phyloP scores from a whole-genome alignment of 2,888 invertebrate species.

The Sesamia inferens region DNA sequence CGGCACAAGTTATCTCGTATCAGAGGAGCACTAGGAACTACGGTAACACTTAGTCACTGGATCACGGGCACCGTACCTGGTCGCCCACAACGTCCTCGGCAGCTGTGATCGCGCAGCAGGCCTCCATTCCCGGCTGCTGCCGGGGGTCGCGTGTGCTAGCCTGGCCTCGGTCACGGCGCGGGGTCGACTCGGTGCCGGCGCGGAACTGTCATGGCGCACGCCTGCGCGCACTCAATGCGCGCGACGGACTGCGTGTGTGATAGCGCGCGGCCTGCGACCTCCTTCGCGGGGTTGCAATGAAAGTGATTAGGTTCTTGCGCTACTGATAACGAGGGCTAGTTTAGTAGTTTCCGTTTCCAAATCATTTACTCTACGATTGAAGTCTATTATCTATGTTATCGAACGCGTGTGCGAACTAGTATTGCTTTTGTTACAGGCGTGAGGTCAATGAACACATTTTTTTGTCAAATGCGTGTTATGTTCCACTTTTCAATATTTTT shows the following conservation, averaged over 20 bases:
- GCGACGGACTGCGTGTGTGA: conserved; percentile 79
- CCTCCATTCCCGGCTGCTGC: conserved; percentile 87
- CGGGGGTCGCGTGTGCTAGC: conserved; percentile 68
- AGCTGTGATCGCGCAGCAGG: conserved; percentile 86
- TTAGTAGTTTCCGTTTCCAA: conserved; percentile 67
- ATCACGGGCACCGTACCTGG: conserved; percentile 80
- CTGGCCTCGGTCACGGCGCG: conserved; percentile 70
- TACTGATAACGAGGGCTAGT: conserved; percentile 86
- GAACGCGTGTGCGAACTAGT: conserved; percentile 7
- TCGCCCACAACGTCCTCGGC: conserved; percentile 88
- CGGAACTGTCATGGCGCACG: conserved; percentile 73
- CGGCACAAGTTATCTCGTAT: conserved; percentile 62
- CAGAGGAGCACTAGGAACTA: conserved; percentile 60
- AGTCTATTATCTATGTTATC: conserved; percentile 36
- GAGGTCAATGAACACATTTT: conserved; percentile 30
- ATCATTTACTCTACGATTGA: conserved; percentile 62
- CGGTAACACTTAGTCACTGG: conserved; percentile 53
- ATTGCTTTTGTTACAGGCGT: conserved; percentile 17
- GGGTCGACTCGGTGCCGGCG: conserved; percentile 62
- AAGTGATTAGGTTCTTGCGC: conserved; percentile 87
- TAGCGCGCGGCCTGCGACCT: conserved; percentile 80
- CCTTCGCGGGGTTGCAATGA: conserved; percentile 86
- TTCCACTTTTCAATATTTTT: neutral
- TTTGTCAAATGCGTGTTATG: conserved; percentile 10
- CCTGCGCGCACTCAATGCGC: conserved; percentile 79